Base-by-base conservation (phyloP, 2,797 vertebrate genomes). In the Thripadectes ignobilis region DNA sequence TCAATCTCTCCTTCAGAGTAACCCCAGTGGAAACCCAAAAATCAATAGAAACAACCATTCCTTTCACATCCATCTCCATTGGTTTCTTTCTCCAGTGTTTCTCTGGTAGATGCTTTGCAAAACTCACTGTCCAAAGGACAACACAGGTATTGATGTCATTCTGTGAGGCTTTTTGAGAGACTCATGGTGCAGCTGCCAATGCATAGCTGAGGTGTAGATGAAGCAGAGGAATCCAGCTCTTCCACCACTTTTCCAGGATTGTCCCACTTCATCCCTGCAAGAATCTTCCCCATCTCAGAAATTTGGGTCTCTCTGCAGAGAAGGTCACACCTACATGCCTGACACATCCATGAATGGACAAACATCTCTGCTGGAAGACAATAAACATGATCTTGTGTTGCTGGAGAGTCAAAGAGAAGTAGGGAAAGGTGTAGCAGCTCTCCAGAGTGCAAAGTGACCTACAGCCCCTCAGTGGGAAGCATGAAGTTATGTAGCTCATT, bases 401-500 rank as follows among this genome's bases (percentile, higher is more conserved):
- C 41, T 84, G 66, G 30, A 74, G 41, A 91, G 54, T 22, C 75
- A 85, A 89, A 80, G 67, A 74, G 61, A 68, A 78, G 75, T 17
- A 27, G 49, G 67, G 82, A 77, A 93, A 95, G 92, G 92, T 95
- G 89, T 88, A 85, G 72, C 57, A 27, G 39, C 79, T 96, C 88
- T 96, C 89, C 85, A 78, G 94, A 93, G 94, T 89, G 91, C 95
- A 97, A 97, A 93, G 93, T 66, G 95, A 96, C 85, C 89, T 97
- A 94, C 63, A 97, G 95, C 88, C 94, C 93, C 96, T 92, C 93
- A 77, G 96, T 97, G 97, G 98, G 97, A 98, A 95, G 95, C 90
- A 95, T 27, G 94, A 97, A 61, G 95, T 97, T 97, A 97, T 97
- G 96, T 97, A 97, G 97, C 97, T 98, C 96, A 98, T 98, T 98